Conservation (phyloP, 2,113 vertebrate species). For the Mesocricetus auratus region DNA sequence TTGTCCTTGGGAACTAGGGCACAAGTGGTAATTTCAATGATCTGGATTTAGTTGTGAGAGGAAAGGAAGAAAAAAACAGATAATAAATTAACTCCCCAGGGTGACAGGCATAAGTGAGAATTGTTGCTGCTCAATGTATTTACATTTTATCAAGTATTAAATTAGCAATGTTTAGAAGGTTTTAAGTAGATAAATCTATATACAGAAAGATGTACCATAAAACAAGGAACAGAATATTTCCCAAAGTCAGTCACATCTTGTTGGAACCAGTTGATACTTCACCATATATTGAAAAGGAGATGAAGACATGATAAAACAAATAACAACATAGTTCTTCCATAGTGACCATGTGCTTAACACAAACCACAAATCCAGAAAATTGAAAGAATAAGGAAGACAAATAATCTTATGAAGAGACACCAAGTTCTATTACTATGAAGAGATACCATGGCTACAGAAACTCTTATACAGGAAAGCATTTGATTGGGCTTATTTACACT, state of each 20-base stretch:
- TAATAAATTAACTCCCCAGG: background rate
- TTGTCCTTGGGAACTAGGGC: background rate
- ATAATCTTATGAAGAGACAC: background rate
- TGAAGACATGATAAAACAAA: background rate
- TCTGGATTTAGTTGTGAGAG: background rate
- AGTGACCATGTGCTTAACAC: background rate
- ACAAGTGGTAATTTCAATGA: background rate
- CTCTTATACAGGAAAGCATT: background rate
- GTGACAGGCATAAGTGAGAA: background rate
- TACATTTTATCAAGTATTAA: background rate
- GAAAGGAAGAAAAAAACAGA: background rate
- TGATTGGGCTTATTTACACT: background rate
- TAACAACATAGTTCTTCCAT: background rate
- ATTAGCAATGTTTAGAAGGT: background rate
- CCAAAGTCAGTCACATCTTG: background rate
- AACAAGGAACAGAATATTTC: background rate
- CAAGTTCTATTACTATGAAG: background rate
- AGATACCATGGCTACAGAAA: background rate
- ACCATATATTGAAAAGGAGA: background rate
- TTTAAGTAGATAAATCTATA: background rate
- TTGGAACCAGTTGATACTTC: background rate
- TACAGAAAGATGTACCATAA: background rate
- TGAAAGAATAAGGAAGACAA: background rate
- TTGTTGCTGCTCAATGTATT: background rate
- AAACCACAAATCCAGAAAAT: background rate